phyloP scores from a whole-genome alignment of 2,113 vertebrate species.

The Hiodon alosoides region DNA sequence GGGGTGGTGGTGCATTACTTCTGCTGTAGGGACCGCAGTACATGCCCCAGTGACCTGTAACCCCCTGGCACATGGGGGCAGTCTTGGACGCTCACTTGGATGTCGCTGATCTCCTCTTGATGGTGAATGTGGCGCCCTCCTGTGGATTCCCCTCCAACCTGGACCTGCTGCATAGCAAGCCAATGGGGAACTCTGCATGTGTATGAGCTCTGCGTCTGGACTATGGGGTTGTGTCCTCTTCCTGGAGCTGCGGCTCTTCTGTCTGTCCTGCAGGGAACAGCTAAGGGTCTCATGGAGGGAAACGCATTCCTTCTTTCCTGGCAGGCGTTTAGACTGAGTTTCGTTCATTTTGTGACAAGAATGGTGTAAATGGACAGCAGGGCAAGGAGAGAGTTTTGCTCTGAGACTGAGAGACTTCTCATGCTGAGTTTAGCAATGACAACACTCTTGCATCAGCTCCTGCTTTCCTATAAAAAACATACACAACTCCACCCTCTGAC shows the following conservation, averaged over 20 bases:
- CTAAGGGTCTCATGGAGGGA: neutral
- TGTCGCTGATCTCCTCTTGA: neutral
- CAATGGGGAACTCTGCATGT: neutral
- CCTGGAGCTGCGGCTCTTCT: neutral
- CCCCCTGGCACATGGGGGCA: neutral
- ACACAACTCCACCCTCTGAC: no score
- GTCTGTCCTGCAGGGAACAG: neutral
- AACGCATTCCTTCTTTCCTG: no score
- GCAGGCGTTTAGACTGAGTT: neutral
- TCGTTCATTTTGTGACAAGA: neutral
- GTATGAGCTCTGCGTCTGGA: neutral
- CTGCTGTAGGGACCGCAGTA: slow-evolving; percentile 88
- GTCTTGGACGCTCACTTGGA: neutral
- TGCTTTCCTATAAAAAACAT: no score
- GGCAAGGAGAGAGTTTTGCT: neutral
- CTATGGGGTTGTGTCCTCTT: neutral
- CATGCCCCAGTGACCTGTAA: slow-evolving; percentile 79
- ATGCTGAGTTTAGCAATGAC: neutral
- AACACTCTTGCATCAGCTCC: no score
- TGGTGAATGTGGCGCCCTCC: neutral
- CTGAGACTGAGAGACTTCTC: neutral
- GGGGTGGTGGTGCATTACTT: slow-evolving; percentile 97
- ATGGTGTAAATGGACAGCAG: no score
- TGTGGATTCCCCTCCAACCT: neutral
- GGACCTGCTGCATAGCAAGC: neutral